A percentile compares a stretch with the other conserved stretches of the same genome.
Evolutionary conservation across 2,113 vertebrate genomes (phyloP).

Genomic region (Rhinolophus sinicus): DNA sequence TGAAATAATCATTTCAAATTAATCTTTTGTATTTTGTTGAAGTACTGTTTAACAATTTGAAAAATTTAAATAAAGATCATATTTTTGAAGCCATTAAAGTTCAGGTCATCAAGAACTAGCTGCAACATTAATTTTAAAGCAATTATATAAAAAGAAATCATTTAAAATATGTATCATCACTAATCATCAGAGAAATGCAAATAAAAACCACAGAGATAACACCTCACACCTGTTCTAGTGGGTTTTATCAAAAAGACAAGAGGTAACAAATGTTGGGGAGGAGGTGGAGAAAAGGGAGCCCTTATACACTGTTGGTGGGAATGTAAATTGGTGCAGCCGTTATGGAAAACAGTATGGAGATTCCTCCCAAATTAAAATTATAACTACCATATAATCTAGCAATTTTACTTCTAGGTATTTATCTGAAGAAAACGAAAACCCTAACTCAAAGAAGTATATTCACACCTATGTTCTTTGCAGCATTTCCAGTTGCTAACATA

Average conservation of each 20-base stretch:
- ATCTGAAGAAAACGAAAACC: background rate
- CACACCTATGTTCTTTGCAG: background rate
- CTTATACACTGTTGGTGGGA: background rate
- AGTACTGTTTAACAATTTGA: slow-evolving; percentile 21
- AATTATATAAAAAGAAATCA: background rate
- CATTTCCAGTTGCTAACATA: background rate
- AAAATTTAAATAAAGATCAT: background rate
- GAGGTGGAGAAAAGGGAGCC: background rate
- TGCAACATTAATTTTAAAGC: slow-evolving; percentile 18
- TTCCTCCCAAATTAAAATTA: background rate
- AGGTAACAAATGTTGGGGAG: background rate
- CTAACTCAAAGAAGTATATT: background rate
- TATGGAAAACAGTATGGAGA: background rate
- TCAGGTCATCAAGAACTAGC: background rate
- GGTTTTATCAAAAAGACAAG: background rate
- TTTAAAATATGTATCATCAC: background rate
- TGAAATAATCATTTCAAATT: slow-evolving; percentile 38
- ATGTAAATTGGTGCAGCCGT: background rate
- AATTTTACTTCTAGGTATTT: background rate
- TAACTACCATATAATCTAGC: background rate
- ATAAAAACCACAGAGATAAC: background rate
- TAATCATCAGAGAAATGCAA: background rate
- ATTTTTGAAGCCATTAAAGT: background rate
- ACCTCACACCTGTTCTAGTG: background rate
- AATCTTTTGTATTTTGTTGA: background rate